Conservation (phyloP, 2,113 vertebrate genomes). For the Eira barbara region DNA sequence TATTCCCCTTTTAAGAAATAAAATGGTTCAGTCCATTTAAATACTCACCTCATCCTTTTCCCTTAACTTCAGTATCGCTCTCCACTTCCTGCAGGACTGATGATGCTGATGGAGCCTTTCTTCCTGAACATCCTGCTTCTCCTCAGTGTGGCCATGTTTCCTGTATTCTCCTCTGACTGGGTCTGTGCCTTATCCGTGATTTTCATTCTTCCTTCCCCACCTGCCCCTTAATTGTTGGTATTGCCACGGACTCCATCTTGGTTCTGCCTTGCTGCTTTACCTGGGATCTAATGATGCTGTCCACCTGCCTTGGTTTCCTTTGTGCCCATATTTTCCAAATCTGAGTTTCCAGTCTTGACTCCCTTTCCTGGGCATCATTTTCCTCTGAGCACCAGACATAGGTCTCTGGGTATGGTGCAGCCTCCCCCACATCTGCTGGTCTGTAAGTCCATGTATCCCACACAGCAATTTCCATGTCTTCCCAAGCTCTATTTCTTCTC, state of each 20-base stretch:
- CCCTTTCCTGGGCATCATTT: not conserved
- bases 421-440: not conserved
- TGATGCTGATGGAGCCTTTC: not conserved
- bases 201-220: not conserved
- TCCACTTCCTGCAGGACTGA: not conserved
- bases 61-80: not conserved
- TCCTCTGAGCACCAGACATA: not conserved
- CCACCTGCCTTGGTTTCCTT: not conserved
- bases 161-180: not conserved
- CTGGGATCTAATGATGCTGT: not conserved
- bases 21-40: not conserved
- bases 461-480: rapidly evolving
- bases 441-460: not conserved
- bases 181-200: not conserved
- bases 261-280: not conserved
- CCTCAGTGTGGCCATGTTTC: too few species aligned
- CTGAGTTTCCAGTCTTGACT: not conserved
- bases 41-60: too few species aligned
- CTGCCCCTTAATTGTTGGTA: not conserved
- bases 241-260: not conserved
- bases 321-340: not conserved
- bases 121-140: not conserved
- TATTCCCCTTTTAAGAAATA: not conserved
- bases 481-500: not conserved
- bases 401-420: not conserved